Conservation (phyloP, 2,113 vertebrate species). For the Epinephelus cyanopodus region DNA sequence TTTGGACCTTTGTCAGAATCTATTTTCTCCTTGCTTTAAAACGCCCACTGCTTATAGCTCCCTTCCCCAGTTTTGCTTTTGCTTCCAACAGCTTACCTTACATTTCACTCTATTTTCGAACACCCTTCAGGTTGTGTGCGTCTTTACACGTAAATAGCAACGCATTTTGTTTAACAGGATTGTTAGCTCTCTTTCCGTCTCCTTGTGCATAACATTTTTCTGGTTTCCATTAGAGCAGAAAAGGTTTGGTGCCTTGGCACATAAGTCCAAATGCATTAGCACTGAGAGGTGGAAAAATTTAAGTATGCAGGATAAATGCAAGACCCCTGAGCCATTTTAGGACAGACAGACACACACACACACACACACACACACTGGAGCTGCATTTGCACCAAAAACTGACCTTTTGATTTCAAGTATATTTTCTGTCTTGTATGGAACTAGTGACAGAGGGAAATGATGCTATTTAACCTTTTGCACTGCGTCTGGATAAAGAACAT, state of each 20-base stretch:
- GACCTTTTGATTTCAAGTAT: slow-evolving; percentile 19
- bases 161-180: not conserved
- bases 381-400: slow-evolving; percentile 1
- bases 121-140: slow-evolving; percentile 1
- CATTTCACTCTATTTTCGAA: slow-evolving; percentile 23
- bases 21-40: slow-evolving; percentile 32
- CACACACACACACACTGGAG: not conserved
- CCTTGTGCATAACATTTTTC: not conserved
- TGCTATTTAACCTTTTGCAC: slow-evolving; percentile 58
- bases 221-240: slow-evolving; percentile 6
- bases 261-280: slow-evolving; percentile 3
- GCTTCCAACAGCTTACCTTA: slow-evolving; percentile 10
- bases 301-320: slow-evolving; percentile 7
- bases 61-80: not conserved
- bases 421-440: slow-evolving; percentile 5
- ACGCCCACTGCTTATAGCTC: not conserved
- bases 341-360: not conserved
- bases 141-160: not conserved
- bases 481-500: slow-evolving; percentile 20
- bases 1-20: slow-evolving; percentile 27
- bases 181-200: not conserved
- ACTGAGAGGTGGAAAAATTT: not conserved
- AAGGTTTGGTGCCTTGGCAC: not conserved
- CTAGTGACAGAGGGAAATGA: slow-evolving; percentile 24
- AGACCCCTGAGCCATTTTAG: slow-evolving; percentile 2